phyloP scores from a whole-genome alignment of 2,113 vertebrate species.

The Oncorhynchus mykiss region DNA sequence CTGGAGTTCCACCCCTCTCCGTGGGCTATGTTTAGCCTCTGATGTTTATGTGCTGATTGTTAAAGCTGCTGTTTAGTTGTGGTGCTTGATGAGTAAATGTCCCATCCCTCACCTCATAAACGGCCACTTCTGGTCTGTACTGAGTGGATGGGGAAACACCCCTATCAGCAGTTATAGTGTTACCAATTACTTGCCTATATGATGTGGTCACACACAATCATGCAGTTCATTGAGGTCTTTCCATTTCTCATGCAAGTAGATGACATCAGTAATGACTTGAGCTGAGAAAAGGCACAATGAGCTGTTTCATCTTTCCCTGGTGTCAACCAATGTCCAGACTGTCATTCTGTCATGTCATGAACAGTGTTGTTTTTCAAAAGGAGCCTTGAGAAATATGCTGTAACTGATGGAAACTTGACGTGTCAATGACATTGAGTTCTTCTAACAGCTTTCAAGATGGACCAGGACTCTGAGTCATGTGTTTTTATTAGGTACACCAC shows the following conservation, averaged over 20 bases:
- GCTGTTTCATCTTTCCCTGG: neutral
- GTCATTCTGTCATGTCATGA: neutral
- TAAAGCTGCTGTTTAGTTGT: neutral
- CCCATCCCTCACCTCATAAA: neutral
- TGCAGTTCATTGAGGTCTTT: neutral
- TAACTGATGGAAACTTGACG: too few species aligned
- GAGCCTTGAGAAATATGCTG: too few species aligned
- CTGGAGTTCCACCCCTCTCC: neutral
- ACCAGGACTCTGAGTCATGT: neutral
- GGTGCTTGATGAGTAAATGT: conserved; percentile 14
- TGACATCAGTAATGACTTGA: neutral
- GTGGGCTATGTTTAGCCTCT: neutral
- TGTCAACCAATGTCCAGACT: neutral
- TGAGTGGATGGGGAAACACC: neutral
- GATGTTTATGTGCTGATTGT: neutral
- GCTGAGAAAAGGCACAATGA: neutral
- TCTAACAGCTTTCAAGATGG: neutral
- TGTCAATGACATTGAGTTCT: neutral
- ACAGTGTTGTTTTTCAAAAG: neutral
- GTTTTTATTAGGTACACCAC: neutral
- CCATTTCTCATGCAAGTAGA: neutral
- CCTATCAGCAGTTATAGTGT: neutral
- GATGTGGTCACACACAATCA: neutral
- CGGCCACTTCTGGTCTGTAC: neutral
- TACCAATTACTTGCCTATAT: neutral